Evolutionary conservation across 2,888 invertebrate species (phyloP), one percentile per base, ranked within the genome.

Genomic region (Cartodere bifasciata): DNA sequence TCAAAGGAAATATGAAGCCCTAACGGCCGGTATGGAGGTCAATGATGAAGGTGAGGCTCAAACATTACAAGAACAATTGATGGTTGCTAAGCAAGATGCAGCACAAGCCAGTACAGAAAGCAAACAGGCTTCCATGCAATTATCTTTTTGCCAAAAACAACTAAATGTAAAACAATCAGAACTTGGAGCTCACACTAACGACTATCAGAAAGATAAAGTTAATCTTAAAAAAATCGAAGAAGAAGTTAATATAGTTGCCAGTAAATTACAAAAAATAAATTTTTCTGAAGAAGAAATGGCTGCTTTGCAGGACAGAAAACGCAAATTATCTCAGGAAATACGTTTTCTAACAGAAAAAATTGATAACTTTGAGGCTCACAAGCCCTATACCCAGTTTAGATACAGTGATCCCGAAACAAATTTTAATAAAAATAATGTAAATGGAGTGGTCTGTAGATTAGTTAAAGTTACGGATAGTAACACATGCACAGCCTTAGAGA

Each of bases 61-160:
- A 17, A 84, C 92, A 1, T 64, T 95, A 31, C 85, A 87, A 53
- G 86, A 90, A 42, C 91, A 91, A 55, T 68, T 94, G 12, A 90
- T 90, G 56, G 72, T 69, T 49, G 82, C 83, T 0, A 80, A 85
- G 52, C 74, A 80, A 44, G 73, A 71, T 29, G 71, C 80, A 0
- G 74, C 80, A 5, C 74, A 78, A 48, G 80, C 84, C 0, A 72
- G 78, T 37, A 90, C 88, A 0, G 78, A 81, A 39, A 72, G 75
- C 7, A 77, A 85, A 41, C 80, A 82, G 41, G 75, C 78, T 11
- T 68, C 72, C 32, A 85, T 87, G 81, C 77, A 77, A 52, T 57
- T 78, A 41, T 64, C 64, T 13, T 77, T 81, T 45, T 69, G 67
- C 4, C 68, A 69, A 32, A 64, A 62, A 28, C 62, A 77, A 16